Base-by-base conservation (phyloP, 2,888 invertebrate species). In the Hemithea aestivaria region DNA sequence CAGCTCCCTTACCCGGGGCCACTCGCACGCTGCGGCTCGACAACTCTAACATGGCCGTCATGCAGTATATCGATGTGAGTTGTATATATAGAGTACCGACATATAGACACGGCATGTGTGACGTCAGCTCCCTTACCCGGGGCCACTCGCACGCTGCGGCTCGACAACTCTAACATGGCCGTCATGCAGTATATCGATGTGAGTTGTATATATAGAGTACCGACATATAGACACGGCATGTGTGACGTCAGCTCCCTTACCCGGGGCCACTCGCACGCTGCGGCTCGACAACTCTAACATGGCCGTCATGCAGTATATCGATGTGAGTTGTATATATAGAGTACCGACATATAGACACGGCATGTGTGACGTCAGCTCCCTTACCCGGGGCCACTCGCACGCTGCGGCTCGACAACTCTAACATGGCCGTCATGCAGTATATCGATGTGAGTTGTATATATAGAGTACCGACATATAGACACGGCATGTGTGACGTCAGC, bases 31-130 rank as follows among this genome's bases (percentile, higher is more conserved):
- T 96, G 39, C 89, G 89, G 56, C 92, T 96, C 7, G 90, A 91
- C 53, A 91, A 93, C 58, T 89, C 92, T 46, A 95, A 96, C 81
- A 84, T 96, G 41, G 96, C 95, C 2, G 84, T 88, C 53, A 88
- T 95, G 59, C 96, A 96, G 79, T 90, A 87, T 46, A 90, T 96
- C 40, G 92, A 95, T 58, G 94, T 94, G 34, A 67, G 69, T 62
- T n/a, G n/a, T n/a, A n/a, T n/a, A n/a, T n/a, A 94, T 96, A 62
- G 96, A 96, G 62, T 96, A 96, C 75, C n/a, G n/a, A 96, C 96
- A 1, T 93, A 93, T 37, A 91, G 94, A 50, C 93, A 95, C 41
- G 91, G 96, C 9, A 90, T 96, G 45, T 90, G 96, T 24, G 96
- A 96, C 75, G 95, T 96, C 24, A 94, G 94, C 45, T 85, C 91